phyloP scores from a whole-genome alignment of 2,888 invertebrate genomes.

The Cactoblastis cactorum region DNA sequence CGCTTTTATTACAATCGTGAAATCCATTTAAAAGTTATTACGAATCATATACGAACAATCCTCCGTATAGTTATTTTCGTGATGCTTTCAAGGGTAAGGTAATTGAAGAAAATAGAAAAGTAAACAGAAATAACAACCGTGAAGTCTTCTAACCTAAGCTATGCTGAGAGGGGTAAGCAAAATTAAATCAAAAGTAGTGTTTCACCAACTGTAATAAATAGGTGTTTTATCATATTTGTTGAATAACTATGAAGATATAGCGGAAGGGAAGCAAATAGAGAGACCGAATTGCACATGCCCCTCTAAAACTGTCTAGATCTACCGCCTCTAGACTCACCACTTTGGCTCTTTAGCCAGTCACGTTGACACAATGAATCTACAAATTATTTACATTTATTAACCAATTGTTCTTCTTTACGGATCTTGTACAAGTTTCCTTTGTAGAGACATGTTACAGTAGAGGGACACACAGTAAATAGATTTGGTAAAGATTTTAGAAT shows the following conservation, averaged over 20 bases:
- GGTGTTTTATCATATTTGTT: slow-evolving; percentile 19
- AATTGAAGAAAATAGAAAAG: background rate
- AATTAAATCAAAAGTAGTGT: slow-evolving; percentile 22
- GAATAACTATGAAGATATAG: slow-evolving; percentile 35
- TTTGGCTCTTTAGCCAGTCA: slow-evolving; percentile 76
- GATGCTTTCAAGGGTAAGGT: background rate
- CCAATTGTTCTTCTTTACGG: background rate
- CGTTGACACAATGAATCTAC: slow-evolving; percentile 77
- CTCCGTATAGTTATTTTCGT: background rate
- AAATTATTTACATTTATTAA: slow-evolving; percentile 49
- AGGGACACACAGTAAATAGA: no score
- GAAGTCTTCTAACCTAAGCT: slow-evolving; percentile 27
- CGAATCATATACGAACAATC: background rate
- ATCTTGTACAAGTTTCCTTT: no score
- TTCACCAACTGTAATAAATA: background rate
- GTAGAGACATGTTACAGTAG: no score
- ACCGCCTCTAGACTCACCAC: slow-evolving; percentile 75
- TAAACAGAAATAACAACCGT: background rate
- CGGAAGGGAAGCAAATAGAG: slow-evolving; percentile 42
- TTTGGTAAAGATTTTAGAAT: slow-evolving; percentile 5
- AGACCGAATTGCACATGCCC: slow-evolving; percentile 56
- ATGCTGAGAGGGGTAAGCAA: slow-evolving; percentile 30
- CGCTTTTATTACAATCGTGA: background rate
- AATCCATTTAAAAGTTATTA: background rate
- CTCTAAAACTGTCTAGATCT: slow-evolving; percentile 71